Conservation (phyloP, 2,113 vertebrate species). For the Phocoena sinus region DNA sequence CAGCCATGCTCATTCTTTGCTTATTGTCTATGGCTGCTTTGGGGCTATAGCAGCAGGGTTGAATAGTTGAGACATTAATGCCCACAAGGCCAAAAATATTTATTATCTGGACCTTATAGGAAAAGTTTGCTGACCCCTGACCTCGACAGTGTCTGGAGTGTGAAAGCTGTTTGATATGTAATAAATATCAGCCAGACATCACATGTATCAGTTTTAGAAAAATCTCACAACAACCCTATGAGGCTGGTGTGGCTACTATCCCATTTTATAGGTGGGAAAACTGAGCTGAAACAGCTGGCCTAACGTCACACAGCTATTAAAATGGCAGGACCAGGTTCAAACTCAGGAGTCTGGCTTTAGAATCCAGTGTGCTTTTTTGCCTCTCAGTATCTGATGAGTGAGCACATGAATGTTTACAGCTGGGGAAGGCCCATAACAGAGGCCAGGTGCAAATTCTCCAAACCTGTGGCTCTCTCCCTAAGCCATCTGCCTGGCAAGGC, state of each 20-base stretch:
- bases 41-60: background rate
- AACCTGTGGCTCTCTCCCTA: background rate
- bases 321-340: background rate
- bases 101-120: background rate
- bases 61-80: background rate
- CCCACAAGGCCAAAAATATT: background rate
- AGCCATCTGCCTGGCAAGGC: background rate
- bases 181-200: background rate
- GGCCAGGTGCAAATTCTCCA: background rate
- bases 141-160: background rate
- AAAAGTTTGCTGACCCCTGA: background rate
- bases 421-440: too few species aligned
- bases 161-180: background rate
- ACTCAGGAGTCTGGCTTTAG: background rate
- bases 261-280: background rate
- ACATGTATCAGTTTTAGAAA: background rate
- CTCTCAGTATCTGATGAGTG: background rate
- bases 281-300: background rate
- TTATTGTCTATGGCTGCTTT: background rate
- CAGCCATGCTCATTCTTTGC: background rate
- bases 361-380: background rate
- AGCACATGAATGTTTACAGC: rapidly evolving
- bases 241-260: background rate
- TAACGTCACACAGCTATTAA: background rate
- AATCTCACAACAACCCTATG: too few species aligned